Base-by-base conservation (phyloP, 30 jellyfish, hydroid and myxozoan species). In the Chrysaora quinquecirrha region DNA sequence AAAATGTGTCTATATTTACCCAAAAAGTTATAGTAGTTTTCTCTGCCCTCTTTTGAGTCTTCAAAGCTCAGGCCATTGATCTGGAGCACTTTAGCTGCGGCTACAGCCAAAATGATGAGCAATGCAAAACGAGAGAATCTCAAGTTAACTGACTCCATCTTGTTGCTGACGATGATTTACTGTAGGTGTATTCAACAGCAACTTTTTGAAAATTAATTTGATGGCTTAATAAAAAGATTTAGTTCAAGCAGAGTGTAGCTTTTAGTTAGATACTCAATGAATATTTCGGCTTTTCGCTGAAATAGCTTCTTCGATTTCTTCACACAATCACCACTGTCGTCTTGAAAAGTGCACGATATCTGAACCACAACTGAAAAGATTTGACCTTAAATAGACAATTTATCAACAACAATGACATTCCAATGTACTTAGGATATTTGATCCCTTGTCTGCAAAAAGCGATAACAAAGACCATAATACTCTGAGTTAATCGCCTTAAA, bases 41-140 rank as follows among this genome's bases (percentile, higher is more conserved):
- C 92, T 70, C 85, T 56, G 9, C 92, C 92, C 70, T 82, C 79
- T 28, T 82, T 70, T 27, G 92, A 28, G 64, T 82, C 85, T 68
- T 70, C 80, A 33, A 82, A 82, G 54, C 92, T 82, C 77, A 82
- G 30, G 12, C 85, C 85, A 7, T 20, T 20, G 29, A 20, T 19
- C 29, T 3, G 7, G 68, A 10, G 68, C 68, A 3, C 68, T 9
- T 2, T 3, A 20, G 29, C 24, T 19, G 25, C 27, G 19, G 19
- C 68, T 4, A 69, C 2, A 11, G 73, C 61, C 61, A 27, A 25
- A 28, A 52, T n/a, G 78, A 31, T 56, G 24, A 71, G 25, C 68
- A 52, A 4, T 52, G 68, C n/a, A n/a, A n/a, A n/a, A n/a, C n/a
- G n/a, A n/a, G n/a, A n/a, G n/a, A n/a, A n/a, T n/a, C n/a, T n/a